phyloP scores from a whole-genome alignment of 2,113 vertebrate genomes.

The Dasyurus viverrinus region DNA sequence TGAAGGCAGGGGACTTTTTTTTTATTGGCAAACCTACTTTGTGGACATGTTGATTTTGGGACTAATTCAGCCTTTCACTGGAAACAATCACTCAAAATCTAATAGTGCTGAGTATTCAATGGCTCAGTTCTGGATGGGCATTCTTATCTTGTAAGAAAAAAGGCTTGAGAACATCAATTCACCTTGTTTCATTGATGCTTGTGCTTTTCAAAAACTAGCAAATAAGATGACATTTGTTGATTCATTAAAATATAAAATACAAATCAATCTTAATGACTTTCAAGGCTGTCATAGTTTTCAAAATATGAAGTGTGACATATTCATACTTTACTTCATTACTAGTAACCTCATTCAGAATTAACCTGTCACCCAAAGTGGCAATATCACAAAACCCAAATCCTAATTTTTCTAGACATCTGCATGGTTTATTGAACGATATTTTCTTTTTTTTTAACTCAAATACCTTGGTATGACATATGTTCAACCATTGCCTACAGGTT shows the following conservation, averaged over 20 bases:
- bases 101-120: neutral
- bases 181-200: neutral
- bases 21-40: accelerated
- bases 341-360: neutral
- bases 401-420: neutral
- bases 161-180: accelerated
- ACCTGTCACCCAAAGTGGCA: neutral
- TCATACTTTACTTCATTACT: no score
- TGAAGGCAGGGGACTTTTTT: neutral
- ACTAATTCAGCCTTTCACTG: neutral
- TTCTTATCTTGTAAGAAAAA: accelerated
- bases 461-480: neutral
- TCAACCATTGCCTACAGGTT: neutral
- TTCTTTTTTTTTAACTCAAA: neutral
- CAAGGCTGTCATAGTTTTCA: neutral
- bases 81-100: neutral
- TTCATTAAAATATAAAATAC: neutral
- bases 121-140: accelerated
- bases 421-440: neutral
- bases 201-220: neutral
- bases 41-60: neutral
- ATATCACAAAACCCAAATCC: neutral
- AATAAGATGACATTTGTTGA: neutral
- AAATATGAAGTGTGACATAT: accelerated
- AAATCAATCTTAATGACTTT: neutral